phyloP scores from a whole-genome alignment of 2,888 invertebrate genomes.

The Theretra japonica region DNA sequence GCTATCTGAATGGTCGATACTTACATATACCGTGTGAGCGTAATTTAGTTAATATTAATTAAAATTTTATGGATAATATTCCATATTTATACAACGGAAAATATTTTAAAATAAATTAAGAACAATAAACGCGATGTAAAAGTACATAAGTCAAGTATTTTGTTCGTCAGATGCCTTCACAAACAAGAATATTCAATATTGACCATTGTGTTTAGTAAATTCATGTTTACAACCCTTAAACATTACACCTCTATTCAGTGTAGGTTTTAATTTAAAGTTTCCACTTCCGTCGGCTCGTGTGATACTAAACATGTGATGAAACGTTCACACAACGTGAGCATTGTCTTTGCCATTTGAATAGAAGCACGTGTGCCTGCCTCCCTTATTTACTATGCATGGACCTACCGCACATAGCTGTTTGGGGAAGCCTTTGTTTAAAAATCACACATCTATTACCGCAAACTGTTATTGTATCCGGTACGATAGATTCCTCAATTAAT shows the following conservation, averaged over 20 bases:
- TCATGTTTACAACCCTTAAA: conserved; percentile 5
- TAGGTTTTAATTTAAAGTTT: conserved; percentile 12
- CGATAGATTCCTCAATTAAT: background rate
- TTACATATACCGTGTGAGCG: background rate
- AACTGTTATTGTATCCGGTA: conserved; percentile 47
- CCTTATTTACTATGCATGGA: conserved; percentile 57
- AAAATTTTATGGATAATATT: too few relatives aligned
- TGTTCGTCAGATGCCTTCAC: conserved; percentile 23
- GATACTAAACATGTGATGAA: conserved; percentile 17
- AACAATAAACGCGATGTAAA: too few relatives aligned
- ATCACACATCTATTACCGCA: conserved; percentile 42
- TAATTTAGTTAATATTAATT: background rate
- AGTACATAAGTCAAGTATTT: too few relatives aligned
- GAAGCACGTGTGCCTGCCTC: conserved; percentile 57
- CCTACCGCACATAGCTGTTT: conserved; percentile 63
- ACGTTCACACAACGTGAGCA: conserved; percentile 48
- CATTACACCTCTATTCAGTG: conserved; percentile 11
- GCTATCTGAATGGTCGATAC: background rate
- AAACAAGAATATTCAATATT: conserved; percentile 28
- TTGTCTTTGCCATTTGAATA: conserved; percentile 56
- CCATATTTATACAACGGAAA: too few relatives aligned
- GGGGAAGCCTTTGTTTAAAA: conserved; percentile 43
- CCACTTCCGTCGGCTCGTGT: conserved; percentile 14
- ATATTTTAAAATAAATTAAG: too few relatives aligned
- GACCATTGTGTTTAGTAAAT: background rate